These are phyloP conservation scores for Ciconia nigra DNA, from an alignment of 2,797 vertebrate species.

Conservation along the genomic window DNA sequence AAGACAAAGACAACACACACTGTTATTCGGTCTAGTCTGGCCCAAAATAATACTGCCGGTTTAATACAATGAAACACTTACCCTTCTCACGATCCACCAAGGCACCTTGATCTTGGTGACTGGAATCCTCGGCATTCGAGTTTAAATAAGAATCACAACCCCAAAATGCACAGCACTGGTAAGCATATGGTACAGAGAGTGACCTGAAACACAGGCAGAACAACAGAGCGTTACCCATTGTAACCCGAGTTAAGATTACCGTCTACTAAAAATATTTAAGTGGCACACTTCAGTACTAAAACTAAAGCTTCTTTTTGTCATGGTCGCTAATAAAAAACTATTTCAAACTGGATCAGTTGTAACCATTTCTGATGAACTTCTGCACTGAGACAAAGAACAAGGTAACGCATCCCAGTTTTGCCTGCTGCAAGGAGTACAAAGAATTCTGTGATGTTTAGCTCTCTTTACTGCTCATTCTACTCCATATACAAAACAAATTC, in stretches of 20 bases:
- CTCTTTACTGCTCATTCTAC: not conserved
- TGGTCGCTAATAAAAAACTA: not conserved
- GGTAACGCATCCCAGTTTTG: not conserved
- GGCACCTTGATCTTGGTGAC: slow-evolving; percentile 72
- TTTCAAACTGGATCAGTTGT: not conserved
- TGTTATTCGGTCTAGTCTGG: not conserved
- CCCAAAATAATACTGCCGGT: not conserved
- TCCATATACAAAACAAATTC: not conserved
- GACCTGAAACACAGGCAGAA: slow-evolving; percentile 78
- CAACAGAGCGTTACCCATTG: not conserved
- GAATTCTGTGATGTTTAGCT: not conserved
- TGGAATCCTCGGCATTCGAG: slow-evolving; percentile 76
- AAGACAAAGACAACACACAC: not conserved
- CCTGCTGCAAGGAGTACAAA: not conserved
- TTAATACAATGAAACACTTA: not conserved
- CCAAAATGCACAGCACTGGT: slow-evolving; percentile 97
- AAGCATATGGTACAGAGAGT: slow-evolving; percentile 94
- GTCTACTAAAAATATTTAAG: not conserved
- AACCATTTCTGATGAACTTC: not conserved
- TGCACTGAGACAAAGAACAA: not conserved
- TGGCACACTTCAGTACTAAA: not conserved
- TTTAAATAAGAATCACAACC: slow-evolving; percentile 83
- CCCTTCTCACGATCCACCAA: slow-evolving; percentile 66
- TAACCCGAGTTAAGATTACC: not conserved
- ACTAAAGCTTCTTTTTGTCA: not conserved